phyloP scores from a whole-genome alignment of 2,113 vertebrate species.

The Pelodiscus sinensis region DNA sequence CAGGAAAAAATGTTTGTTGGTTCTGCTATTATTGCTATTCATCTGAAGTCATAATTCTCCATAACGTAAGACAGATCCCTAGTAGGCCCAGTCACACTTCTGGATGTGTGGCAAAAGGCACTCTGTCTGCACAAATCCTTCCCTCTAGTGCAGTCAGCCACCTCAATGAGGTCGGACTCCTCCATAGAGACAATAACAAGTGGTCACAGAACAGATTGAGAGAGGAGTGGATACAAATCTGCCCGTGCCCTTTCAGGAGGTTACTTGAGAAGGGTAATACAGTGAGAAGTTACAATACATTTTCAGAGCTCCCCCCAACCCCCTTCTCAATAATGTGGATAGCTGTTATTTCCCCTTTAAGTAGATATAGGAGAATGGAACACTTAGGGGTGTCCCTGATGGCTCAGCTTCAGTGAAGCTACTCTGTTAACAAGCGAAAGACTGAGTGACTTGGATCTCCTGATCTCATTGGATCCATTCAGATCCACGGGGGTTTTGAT shows the following conservation, averaged over 20 bases:
- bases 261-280: background rate
- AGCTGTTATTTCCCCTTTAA: accelerated
- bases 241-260: background rate
- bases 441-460: accelerated
- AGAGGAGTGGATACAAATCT: background rate
- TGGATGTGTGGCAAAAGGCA: background rate
- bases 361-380: background rate
- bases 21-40: background rate
- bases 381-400: accelerated
- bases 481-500: background rate
- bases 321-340: background rate
- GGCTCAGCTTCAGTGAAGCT: background rate
- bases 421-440: background rate
- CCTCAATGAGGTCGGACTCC: background rate
- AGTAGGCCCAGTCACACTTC: background rate
- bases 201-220: background rate
- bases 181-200: background rate
- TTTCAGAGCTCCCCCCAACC: background rate
- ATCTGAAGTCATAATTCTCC: slow-evolving; percentile 14
- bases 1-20: background rate
- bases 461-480: background rate
- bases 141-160: background rate
- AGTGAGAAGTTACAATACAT: background rate
- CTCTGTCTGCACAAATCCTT: background rate
- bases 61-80: background rate